A percentile compares a stretch with the other conserved stretches of the same genome.
These are phyloP conservation scores for Parotia lawesii DNA, from an alignment of 2,113 vertebrate genomes.

Conservation along the genomic window DNA sequence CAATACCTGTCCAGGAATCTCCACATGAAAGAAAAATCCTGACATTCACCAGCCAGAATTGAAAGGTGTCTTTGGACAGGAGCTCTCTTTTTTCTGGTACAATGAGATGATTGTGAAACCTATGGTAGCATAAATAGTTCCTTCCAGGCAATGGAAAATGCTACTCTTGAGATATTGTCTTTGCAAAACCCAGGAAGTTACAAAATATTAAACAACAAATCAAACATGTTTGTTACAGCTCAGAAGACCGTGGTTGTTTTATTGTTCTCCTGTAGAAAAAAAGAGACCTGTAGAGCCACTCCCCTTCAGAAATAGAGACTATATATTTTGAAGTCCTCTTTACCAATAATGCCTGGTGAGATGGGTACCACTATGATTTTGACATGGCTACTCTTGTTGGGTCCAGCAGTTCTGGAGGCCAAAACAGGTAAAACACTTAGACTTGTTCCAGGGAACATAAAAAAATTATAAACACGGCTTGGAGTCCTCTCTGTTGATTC, in stretches of 20 bases:
- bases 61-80: background rate
- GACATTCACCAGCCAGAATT: background rate
- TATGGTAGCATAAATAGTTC: background rate
- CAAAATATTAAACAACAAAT: constrained; percentile 24
- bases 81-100: background rate
- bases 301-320: constrained; percentile 21
- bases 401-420: background rate
- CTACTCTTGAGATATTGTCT: background rate
- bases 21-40: background rate
- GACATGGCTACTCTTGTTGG: background rate
- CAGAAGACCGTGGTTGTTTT: background rate
- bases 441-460: background rate
- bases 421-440: constrained; percentile 34
- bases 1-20: background rate
- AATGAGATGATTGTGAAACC: constrained; percentile 3
- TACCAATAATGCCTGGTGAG: background rate
- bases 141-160: constrained; percentile 3
- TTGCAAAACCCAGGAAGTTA: constrained; percentile 33
- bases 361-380: background rate
- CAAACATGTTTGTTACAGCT: constrained; percentile 20
- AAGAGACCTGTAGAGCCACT: background rate
- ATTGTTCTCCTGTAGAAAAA: background rate
- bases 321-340: background rate
- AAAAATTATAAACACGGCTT: background rate
- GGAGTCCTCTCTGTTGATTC: background rate